Evolutionary conservation across 1,140 invertebrate genomes (phyloP), one percentile per base, ranked within the genome.

Genomic region (Drosophila novamexicana): DNA sequence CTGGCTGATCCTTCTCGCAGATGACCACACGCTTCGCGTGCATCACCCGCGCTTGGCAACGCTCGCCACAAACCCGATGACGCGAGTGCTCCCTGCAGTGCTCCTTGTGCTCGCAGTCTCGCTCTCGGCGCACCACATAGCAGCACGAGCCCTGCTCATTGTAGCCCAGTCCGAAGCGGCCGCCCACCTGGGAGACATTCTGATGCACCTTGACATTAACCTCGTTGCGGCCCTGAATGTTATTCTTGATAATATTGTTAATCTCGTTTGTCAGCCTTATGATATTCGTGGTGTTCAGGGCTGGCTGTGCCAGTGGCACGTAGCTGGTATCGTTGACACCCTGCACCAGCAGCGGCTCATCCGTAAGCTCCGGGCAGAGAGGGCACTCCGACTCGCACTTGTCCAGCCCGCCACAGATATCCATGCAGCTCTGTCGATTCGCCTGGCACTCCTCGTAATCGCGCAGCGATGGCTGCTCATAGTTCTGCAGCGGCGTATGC

Each of bases 211-310:
- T 58, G 0, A 91, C 73, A 57, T 81, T 81, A 1, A 90, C 73
- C 29, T 79, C 68, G 12, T 89, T 89, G 9, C 77, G 74, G 1
- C 77, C 61, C 9, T 68, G 67, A 6, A 83, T 74, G 18, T 88
- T 74, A 12, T 71, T 80, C 8, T 88, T 66, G 32, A 91, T 91
- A 10, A 90, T 75, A 32, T 91, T 91, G 9, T 67, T 75, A 16
- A 91, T 91, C 57, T 91, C 75, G 49, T 91, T 91, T 1, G 86
- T 91, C 12, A 91, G 47, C 1, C 66, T 64, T 9, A 91, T 89
- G 7, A 91, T 89, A 52, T 90, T 91, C 8, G 90, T 91, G 18
- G 81, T 88, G 42, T 91, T 91, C 2, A 78, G 3, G 1, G 79
- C 63, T 0, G 36, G 22, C n/a, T 63, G 62, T 0, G 79, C 40